phyloP scores from a whole-genome alignment of 1,140 invertebrate species.

The Alviniconcha marisindica region DNA sequence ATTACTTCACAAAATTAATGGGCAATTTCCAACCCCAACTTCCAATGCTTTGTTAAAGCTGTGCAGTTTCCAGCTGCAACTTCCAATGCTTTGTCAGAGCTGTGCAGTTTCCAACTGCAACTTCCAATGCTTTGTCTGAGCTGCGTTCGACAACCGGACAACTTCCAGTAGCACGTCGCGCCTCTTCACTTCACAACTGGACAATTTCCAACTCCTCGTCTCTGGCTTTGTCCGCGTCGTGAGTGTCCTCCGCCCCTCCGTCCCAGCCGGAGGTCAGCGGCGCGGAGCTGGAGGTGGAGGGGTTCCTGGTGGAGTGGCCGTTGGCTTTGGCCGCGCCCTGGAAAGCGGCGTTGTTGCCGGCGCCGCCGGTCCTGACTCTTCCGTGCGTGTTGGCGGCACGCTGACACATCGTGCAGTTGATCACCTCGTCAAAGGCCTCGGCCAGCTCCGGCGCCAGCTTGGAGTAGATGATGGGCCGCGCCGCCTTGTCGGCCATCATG shows the following conservation, averaged over 20 bases:
- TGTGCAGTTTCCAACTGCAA: no score
- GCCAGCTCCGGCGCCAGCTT: slow-evolving; percentile 55
- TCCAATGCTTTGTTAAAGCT: no score
- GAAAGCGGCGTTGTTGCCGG: neutral
- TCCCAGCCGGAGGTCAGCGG: slow-evolving; percentile 2
- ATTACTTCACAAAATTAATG: no score
- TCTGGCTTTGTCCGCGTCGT: neutral
- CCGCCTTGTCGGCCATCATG: slow-evolving; percentile 49
- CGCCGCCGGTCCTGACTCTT: neutral
- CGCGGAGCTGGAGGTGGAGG: slow-evolving; percentile 23
- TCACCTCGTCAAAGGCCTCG: slow-evolving; percentile 57
- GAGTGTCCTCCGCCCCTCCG: neutral
- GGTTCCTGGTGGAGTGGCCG: neutral
- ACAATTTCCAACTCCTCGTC: slow-evolving; percentile 3
- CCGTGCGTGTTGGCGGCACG: slow-evolving; percentile 32
- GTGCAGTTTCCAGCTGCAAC: no score
- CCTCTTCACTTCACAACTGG: slow-evolving; percentile 5
- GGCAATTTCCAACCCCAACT: no score
- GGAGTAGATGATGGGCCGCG: slow-evolving; percentile 53
- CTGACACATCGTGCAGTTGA: slow-evolving; percentile 54
- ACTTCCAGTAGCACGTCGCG: no score
- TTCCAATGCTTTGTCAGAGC: no score
- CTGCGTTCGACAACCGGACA: no score
- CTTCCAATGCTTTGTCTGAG: no score
- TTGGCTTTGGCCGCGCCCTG: neutral